phyloP scores from a whole-genome alignment of 2,888 invertebrate species.

The Himalopsyche tibetana region DNA sequence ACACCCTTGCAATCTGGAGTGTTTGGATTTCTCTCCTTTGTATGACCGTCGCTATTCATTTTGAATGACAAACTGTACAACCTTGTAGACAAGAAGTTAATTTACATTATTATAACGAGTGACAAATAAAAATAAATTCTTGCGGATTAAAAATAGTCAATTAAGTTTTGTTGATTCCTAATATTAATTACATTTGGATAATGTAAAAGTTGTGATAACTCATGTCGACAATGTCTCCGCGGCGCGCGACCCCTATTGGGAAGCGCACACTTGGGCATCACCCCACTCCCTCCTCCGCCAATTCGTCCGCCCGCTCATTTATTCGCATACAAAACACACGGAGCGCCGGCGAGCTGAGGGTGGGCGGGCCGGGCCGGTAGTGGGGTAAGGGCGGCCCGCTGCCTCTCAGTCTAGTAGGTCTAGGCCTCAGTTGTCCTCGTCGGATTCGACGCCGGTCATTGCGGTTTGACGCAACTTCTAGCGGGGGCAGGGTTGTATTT shows the following conservation, averaged over 20 bases:
- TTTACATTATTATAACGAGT: too few species aligned
- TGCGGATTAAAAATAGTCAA: background rate
- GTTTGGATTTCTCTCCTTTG: too few species aligned
- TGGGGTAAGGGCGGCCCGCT: constrained; percentile 47
- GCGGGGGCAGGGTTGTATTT: background rate
- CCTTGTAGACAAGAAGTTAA: too few species aligned
- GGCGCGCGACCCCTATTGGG: constrained; percentile 35
- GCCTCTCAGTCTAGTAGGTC: background rate
- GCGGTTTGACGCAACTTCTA: constrained; percentile 3
- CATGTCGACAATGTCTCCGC: background rate
- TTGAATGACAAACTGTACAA: too few species aligned
- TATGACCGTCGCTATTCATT: too few species aligned
- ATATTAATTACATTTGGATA: background rate
- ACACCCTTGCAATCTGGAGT: too few species aligned
- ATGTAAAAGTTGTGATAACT: background rate
- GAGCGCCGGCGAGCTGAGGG: constrained; percentile 54
- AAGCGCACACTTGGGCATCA: constrained; percentile 46
- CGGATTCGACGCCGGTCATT: constrained; percentile 8
- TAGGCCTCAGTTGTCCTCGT: background rate
- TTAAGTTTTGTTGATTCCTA: background rate
- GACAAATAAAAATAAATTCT: too few species aligned
- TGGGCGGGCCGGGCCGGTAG: constrained; percentile 53
- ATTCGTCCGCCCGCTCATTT: constrained; percentile 62
- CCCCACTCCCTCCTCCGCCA: background rate
- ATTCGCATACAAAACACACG: constrained; percentile 65